Conservation (phyloP, 2,113 vertebrate genomes). For the Eidolon helvum region DNA sequence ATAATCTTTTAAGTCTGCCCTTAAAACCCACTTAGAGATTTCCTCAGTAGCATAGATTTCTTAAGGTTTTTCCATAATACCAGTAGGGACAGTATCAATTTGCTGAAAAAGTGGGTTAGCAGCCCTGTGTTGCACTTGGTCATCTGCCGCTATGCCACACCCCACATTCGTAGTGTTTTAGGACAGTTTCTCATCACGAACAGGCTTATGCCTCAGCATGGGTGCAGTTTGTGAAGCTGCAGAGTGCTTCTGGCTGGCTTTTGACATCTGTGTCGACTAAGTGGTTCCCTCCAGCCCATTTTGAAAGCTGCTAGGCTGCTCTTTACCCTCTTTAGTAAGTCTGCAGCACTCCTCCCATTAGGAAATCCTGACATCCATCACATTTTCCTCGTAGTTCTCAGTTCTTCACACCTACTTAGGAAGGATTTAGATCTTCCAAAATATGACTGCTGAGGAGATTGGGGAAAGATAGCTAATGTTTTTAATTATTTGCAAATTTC, state of each 20-base stretch:
- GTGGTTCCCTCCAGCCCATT: not conserved
- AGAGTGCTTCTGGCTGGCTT: not conserved
- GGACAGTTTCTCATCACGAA: not conserved
- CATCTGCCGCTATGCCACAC: not conserved
- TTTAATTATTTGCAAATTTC: slow-evolving; percentile 15
- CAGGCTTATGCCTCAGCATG: not conserved
- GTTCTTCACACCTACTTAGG: not conserved
- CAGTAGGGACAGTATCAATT: not conserved
- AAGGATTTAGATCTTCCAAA: not conserved
- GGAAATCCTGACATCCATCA: not conserved
- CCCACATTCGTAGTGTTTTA: not conserved
- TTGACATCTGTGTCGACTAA: not conserved
- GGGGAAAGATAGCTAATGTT: not conserved
- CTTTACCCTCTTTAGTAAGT: not conserved
- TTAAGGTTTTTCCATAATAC: not conserved
- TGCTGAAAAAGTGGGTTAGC: not conserved
- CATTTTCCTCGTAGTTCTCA: not conserved
- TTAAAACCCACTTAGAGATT: not conserved
- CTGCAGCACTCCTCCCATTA: not conserved
- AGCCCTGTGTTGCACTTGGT: not conserved
- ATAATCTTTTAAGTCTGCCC: not conserved
- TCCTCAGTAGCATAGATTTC: not conserved
- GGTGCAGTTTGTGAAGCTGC: not conserved
- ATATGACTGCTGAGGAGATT: not conserved
- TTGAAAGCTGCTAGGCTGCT: not conserved